A percentile compares a stretch with the other conserved stretches of the same genome.
Conservation (phyloP, 2,113 vertebrate species). For the Hystrix brachyura region DNA sequence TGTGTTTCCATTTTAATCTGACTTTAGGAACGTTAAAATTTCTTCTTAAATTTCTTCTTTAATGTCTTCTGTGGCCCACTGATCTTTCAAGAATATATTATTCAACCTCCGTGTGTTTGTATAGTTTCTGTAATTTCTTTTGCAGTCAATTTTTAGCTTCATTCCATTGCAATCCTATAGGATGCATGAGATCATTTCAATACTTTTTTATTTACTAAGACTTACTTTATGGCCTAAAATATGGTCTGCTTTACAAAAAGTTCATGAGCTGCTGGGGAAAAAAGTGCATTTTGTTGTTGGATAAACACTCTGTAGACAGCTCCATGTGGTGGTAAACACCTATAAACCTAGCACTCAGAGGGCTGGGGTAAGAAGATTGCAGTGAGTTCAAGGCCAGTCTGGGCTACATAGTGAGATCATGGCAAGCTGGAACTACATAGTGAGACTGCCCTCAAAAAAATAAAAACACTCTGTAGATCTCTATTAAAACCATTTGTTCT, state of each 20-base stretch:
- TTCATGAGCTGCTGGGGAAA: background rate
- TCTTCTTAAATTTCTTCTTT: background rate
- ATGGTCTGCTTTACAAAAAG: background rate
- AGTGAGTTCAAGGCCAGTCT: background rate
- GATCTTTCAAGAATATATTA: background rate
- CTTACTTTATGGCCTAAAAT: background rate
- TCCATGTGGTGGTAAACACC: background rate
- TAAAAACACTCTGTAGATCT: background rate
- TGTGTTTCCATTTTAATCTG: background rate
- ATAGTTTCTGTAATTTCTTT: background rate
- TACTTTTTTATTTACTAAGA: background rate
- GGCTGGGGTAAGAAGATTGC: background rate
- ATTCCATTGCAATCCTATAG: background rate
- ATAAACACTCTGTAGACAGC: background rate
- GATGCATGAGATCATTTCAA: background rate
- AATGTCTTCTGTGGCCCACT: background rate
- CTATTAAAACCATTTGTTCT: background rate
- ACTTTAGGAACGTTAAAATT: background rate
- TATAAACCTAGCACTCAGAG: background rate
- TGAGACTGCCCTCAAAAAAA: background rate
- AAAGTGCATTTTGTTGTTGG: background rate
- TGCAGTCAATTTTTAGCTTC: background rate
- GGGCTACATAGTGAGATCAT: background rate
- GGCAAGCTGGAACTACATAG: background rate
- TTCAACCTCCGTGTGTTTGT: background rate